Base-by-base conservation (phyloP, 1,140 invertebrate species). In the Goniozus legneri region DNA sequence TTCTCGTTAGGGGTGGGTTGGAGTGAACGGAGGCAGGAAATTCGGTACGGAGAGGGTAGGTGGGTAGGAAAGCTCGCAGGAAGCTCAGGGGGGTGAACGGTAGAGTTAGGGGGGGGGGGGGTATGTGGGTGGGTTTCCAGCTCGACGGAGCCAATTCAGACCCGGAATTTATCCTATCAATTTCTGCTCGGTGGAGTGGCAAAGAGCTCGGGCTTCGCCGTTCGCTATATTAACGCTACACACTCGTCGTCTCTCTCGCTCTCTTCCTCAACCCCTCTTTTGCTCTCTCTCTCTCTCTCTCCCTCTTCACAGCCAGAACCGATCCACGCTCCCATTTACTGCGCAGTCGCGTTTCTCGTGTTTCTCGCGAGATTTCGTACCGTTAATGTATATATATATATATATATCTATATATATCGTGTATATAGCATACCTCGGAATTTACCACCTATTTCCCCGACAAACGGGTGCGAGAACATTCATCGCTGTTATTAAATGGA, bases 121-220 rank as follows among this genome's bases (percentile, higher is more conserved):
- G 31, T 37, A 38, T 34, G 44, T 40, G 44, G 48, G 62, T 50
- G 62, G 64, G 64, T 79, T 80, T 78, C 76, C 78, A 77, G 76
- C 78, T 79, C 74, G 78, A 66, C 73, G 78, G 72, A 76, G 75
- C 76, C 79, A 78, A 80, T 80, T 80, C 78, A 80, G 77, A 78
- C 70, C 77, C 76, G 77, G 79, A 81, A 80, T 80, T 80, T 80
- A 81, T 81, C 79, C 78, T 78, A 80, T 81, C 79, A 80, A 80
- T 80, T 81, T 80, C 79, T 79, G 79, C 79, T 78, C 76, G 78
- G 74, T 79, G 77, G 77, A 78, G 79, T 77, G 78, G 77, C 77
- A 80, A 80, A 80, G 78, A 78, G 77, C 70, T 73, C 71, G 64
- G 64, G 39, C 59, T 55, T 69, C 63, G 62, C 56, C 60, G 62